Evolutionary conservation across 2,888 invertebrate species (phyloP), one percentile per base, ranked within the genome.

Genomic region (Celastrina argiolus): DNA sequence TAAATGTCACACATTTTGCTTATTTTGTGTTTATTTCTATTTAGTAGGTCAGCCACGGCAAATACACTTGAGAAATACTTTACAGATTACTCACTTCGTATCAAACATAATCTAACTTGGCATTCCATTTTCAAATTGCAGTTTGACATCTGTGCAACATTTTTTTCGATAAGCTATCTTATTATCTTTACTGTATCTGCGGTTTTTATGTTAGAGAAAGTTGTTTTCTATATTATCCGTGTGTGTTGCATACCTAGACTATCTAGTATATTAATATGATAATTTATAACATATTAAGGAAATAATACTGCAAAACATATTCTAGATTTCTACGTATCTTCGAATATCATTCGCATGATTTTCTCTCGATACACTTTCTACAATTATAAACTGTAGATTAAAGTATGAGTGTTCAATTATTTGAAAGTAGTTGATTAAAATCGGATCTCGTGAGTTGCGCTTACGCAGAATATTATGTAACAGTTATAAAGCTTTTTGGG

Each of bases 371-470:
- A 61, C 22, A 61, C 61, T 36, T 36, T 61, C 34, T 61, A 34
- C 36, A 26, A 34, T 36, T 36, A 36, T 61, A 39, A 36, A 36
- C 36, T 36, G 61, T 36, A 36, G 39, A 61, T 61, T 61, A 61
- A 61, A 61, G 61, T 39, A 14, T 39, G 36, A 36, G 39, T 61
- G 61, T 22, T 36, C 36, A 36, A 59, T 34, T 61, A 61, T 61
- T 61, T 61, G 61, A 61, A 61, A 61, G 61, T 36, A 36, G 36
- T 36, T 22, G 61, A 61, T 61, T 39, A 39, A 36, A 39, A 61
- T 61, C 61, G 16, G 6, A 39, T 61, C 61, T 36, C 59, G 34
- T 34, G 34, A 39, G 22, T 22, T 39, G 59, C 34, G 18, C 61
- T 61, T 39, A 36, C 39, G 36, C 16, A 34, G 39, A 34, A 14